Conservation (phyloP, 2,888 invertebrate genomes). For the Stomorhina lunata region DNA sequence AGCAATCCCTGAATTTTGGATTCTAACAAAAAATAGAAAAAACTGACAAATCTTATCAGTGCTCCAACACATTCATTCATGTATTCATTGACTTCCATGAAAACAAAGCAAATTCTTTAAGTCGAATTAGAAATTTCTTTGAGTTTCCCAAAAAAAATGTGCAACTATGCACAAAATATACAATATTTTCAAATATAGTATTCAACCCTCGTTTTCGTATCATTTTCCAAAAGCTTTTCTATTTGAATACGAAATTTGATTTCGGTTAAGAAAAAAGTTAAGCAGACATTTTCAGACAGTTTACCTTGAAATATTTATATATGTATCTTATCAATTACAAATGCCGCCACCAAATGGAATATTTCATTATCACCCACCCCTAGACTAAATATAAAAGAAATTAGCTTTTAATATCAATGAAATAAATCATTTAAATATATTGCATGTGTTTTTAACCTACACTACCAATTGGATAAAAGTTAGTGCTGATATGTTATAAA, state of each 20-base stretch:
- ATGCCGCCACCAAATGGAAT: neutral
- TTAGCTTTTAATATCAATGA: no score
- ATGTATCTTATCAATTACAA: constrained; percentile 44
- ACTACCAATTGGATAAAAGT: no score
- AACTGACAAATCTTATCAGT: constrained; percentile 61
- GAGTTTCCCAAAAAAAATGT: constrained; percentile 21
- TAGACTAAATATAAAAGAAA: neutral
- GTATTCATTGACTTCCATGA: no score
- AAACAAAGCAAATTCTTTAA: constrained; percentile 30
- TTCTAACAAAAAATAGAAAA: constrained; percentile 12
- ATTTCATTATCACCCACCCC: neutral
- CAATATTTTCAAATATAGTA: constrained; percentile 35
- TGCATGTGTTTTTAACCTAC: no score
- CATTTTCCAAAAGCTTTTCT: neutral
- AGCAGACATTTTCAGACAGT: constrained; percentile 45
- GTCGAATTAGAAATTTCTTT: constrained; percentile 6
- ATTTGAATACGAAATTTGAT: neutral
- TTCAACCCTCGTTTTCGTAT: constrained; percentile 34
- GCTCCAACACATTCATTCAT: constrained; percentile 32
- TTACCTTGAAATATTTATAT: constrained; percentile 52
- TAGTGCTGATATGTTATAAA: no score
- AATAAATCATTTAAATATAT: no score
- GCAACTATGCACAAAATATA: constrained; percentile 60
- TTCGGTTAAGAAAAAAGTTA: neutral
- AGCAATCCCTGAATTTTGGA: constrained; percentile 10